These are phyloP conservation scores for Syngnathus acus DNA, from an alignment of 2,797 vertebrate species.

Conservation along the genomic window DNA sequence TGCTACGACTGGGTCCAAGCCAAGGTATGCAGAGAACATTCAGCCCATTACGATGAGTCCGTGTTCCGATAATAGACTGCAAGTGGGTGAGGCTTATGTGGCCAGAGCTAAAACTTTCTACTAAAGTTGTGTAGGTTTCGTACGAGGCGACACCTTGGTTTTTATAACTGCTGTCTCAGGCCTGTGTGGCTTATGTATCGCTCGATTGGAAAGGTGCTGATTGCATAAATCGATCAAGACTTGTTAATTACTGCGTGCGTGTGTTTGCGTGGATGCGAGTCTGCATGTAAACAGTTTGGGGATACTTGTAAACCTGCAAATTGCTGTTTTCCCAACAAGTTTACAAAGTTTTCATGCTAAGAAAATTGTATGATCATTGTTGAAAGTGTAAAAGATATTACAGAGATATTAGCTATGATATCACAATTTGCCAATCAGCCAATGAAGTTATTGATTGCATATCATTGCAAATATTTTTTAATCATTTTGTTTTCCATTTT, in stretches of 20 bases:
- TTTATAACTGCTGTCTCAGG: not conserved
- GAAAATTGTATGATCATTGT: too few species aligned
- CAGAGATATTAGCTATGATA: too few species aligned
- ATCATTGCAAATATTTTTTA: too few species aligned
- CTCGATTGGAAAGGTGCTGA: not conserved
- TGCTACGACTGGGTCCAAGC: constrained; percentile 20
- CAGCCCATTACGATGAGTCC: not conserved
- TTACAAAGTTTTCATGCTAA: too few species aligned
- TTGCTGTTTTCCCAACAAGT: too few species aligned
- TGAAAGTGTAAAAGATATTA: too few species aligned
- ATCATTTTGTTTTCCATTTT: too few species aligned
- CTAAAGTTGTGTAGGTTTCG: not conserved
- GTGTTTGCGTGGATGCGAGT: not conserved
- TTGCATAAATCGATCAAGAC: constrained; percentile 2
- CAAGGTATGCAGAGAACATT: constrained; percentile 4
- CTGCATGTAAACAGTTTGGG: not conserved
- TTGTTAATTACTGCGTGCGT: not conserved
- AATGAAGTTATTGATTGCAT: too few species aligned
- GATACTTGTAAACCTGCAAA: not conserved
- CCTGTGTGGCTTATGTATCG: not conserved
- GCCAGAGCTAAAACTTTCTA: not conserved
- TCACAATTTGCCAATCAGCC: too few species aligned
- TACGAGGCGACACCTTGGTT: too few species aligned
- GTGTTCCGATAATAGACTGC: not conserved
- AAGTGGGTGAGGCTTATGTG: not conserved